Evolutionary conservation across 2,797 vertebrate genomes (phyloP).

Genomic region (Morus bassanus): DNA sequence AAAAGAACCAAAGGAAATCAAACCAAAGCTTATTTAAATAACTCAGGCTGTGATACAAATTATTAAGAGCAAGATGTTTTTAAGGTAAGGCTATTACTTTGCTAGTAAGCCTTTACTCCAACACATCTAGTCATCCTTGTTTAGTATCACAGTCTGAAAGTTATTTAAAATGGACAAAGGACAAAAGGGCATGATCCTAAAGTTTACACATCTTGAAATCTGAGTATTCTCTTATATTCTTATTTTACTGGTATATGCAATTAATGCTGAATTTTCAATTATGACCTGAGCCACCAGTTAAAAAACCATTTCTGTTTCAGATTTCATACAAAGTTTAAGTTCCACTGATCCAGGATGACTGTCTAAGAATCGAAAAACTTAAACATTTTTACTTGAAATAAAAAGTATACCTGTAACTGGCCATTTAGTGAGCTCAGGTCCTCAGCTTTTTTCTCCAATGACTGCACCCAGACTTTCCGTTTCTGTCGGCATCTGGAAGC

Average conservation of each 20-base stretch:
- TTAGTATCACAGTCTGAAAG: constrained; percentile 32
- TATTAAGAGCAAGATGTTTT: background rate
- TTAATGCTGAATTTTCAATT: background rate
- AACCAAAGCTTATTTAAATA: constrained; percentile 33
- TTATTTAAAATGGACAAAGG: constrained; percentile 36
- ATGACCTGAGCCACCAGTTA: background rate
- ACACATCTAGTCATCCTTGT: background rate
- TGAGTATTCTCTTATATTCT: background rate
- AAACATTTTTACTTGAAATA: background rate
- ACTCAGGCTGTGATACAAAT: constrained; percentile 48
- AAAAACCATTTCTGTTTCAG: background rate
- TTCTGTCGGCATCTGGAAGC: constrained; percentile 96
- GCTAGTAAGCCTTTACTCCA: background rate
- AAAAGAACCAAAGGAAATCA: constrained; percentile 56
- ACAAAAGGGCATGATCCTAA: background rate
- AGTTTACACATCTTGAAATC: background rate
- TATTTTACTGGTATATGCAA: background rate
- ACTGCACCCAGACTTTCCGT: constrained; percentile 98
- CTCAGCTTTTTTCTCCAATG: constrained; percentile 93
- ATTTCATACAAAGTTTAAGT: background rate
- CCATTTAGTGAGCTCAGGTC: constrained; percentile 91
- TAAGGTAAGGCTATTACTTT: background rate
- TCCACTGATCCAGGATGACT: background rate
- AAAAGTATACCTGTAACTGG: constrained; percentile 86
- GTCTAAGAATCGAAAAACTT: background rate